phyloP scores from a whole-genome alignment of 1,140 invertebrate species.

The Microplitis demolitor region DNA sequence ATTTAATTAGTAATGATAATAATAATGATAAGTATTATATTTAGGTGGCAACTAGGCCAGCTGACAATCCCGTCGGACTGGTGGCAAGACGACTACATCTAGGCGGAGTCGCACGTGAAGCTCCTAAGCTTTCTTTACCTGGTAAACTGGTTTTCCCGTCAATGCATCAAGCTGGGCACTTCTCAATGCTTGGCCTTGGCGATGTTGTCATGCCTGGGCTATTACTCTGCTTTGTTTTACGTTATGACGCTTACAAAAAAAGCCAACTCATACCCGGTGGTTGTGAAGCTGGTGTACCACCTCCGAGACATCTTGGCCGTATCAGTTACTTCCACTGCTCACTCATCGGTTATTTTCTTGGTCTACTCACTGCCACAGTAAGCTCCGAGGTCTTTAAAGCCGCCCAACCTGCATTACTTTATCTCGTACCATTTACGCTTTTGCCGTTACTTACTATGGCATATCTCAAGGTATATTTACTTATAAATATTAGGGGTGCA shows the following conservation, averaged over 20 bases:
- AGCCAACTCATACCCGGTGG: constrained; percentile 73
- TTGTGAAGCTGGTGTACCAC: constrained; percentile 79
- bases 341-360: constrained; percentile 95
- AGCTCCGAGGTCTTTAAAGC: constrained; percentile 97
- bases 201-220: constrained; percentile 99
- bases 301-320: constrained; percentile 71
- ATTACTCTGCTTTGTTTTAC: constrained; percentile 91
- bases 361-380: constrained; percentile 93
- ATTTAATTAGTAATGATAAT: not conserved
- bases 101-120: constrained; percentile 82
- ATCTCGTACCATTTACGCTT: constrained; percentile 96
- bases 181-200: constrained; percentile 95
- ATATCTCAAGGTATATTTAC: constrained; percentile 83
- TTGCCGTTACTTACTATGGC: constrained; percentile 96
- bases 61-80: constrained; percentile 94
- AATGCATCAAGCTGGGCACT: constrained; percentile 93
- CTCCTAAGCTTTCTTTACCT: constrained; percentile 92
- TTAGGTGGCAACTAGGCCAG: constrained; percentile 83
- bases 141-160: constrained; percentile 97
- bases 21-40: constrained; percentile 25
- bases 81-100: constrained; percentile 91
- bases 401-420: constrained; percentile 94
- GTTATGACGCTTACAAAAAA: constrained; percentile 97
- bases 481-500: not conserved
- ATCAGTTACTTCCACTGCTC: constrained; percentile 97